Conservation (phyloP, 2,113 vertebrate genomes). For the Pseudopipra pipra region DNA sequence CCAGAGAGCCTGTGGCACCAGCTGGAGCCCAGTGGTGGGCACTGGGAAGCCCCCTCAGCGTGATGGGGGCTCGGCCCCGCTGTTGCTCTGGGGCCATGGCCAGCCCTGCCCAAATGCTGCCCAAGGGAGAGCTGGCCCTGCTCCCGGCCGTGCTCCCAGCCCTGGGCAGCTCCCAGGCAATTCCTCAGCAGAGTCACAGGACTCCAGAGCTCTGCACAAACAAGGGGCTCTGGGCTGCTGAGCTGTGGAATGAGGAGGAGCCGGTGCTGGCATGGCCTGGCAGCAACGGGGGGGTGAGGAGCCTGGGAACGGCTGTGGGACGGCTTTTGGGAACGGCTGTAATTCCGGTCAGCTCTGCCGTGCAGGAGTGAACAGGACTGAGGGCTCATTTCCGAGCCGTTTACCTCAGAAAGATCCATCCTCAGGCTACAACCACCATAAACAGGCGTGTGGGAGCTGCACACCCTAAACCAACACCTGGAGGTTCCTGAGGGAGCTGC, state of each 20-base stretch:
- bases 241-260: not conserved
- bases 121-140: not conserved
- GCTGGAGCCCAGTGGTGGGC: accelerated
- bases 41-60: not conserved
- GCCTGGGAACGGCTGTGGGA: not conserved
- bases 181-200: not conserved
- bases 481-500: not conserved
- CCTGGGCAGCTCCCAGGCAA: not conserved
- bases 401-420: not conserved
- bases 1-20: not conserved
- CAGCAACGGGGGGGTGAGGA: not conserved
- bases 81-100: not conserved
- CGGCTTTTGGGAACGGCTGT: not conserved
- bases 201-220: not conserved
- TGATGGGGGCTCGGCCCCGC: not conserved
- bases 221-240: not conserved
- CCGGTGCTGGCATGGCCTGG: accelerated
- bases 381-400: not conserved
- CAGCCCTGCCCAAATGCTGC: not conserved
- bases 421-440: not conserved
- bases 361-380: not conserved
- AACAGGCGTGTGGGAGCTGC: not conserved
- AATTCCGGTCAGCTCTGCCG: not conserved
- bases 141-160: not conserved
- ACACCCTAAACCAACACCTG: not conserved